phyloP scores from a whole-genome alignment of 1,140 invertebrate species.

The Drosophila grimshawi region DNA sequence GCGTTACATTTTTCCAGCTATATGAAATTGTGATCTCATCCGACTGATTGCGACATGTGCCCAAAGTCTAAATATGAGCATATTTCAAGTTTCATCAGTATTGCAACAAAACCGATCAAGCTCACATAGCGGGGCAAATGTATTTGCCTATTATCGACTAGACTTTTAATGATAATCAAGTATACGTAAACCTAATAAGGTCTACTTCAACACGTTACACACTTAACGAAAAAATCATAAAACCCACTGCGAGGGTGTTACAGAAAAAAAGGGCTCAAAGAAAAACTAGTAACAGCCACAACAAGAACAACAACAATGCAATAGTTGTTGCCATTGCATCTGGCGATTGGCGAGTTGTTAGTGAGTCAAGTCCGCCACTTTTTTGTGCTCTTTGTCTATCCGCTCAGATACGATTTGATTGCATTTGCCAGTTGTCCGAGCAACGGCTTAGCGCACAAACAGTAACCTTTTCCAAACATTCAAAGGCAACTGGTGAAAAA shows the following conservation, averaged over 20 bases:
- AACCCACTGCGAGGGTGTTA: slow-evolving; percentile 1
- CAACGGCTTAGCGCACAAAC: not conserved
- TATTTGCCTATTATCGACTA: too few relatives aligned
- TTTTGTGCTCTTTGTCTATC: slow-evolving; percentile 56
- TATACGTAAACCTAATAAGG: not conserved
- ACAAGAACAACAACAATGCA: slow-evolving; percentile 39
- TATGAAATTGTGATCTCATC: too few relatives aligned
- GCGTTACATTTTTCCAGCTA: too few relatives aligned
- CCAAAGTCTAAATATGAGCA: too few relatives aligned
- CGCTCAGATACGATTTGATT: slow-evolving; percentile 44
- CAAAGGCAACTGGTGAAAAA: not conserved
- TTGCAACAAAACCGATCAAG: too few relatives aligned
- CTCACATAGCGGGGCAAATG: too few relatives aligned
- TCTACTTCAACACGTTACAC: not conserved
- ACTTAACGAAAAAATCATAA: not conserved
- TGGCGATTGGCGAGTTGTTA: slow-evolving; percentile 8
- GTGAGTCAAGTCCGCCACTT: slow-evolving; percentile 59
- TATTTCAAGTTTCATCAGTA: too few relatives aligned
- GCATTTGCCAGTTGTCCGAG: slow-evolving; percentile 9
- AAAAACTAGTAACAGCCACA: slow-evolving; percentile 23
- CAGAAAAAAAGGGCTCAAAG: slow-evolving; percentile 7
- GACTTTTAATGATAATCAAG: too few relatives aligned
- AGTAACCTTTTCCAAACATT: not conserved
- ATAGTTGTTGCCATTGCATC: slow-evolving; percentile 27
- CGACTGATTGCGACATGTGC: too few relatives aligned